A percentile compares a stretch with the other conserved stretches of the same genome.
Evolutionary conservation across 2,797 vertebrate genomes (phyloP).

Genomic region (Leptodactylus fallax): DNA sequence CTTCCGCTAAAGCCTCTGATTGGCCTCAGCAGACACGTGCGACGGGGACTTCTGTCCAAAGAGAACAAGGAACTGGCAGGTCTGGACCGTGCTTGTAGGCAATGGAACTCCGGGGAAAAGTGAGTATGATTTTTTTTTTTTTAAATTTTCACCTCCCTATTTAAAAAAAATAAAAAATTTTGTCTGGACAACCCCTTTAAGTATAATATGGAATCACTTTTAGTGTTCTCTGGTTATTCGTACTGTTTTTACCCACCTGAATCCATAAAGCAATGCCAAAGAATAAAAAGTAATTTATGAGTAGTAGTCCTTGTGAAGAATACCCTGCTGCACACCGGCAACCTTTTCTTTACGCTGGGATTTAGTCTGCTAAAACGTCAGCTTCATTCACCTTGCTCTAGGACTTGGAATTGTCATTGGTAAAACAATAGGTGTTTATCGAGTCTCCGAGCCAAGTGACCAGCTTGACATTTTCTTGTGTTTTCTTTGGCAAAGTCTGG

Average conservation of each 20-base stretch:
- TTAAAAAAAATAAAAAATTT: too few relatives aligned
- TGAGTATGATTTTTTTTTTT: too few relatives aligned
- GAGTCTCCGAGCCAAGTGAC: slow-evolving; percentile 14
- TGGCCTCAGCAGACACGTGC: too few relatives aligned
- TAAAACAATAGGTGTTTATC: slow-evolving; percentile 47
- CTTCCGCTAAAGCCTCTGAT: too few relatives aligned
- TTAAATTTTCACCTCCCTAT: too few relatives aligned
- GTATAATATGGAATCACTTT: background rate
- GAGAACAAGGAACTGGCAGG: too few relatives aligned
- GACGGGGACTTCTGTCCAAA: too few relatives aligned
- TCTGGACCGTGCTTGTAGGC: too few relatives aligned
- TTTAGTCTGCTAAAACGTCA: background rate
- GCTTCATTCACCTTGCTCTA: slow-evolving; percentile 32
- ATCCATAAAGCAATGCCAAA: background rate
- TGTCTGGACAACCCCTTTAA: too few relatives aligned
- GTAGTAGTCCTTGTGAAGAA: background rate
- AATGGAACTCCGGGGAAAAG: too few relatives aligned
- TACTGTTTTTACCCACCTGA: background rate
- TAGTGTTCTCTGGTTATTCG: background rate
- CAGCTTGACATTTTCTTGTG: slow-evolving; percentile 50
- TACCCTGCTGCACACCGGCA: background rate
- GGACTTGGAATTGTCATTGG: slow-evolving; percentile 16
- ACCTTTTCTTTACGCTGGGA: background rate
- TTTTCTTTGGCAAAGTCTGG: slow-evolving; percentile 45
- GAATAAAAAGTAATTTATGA: background rate